These are phyloP conservation scores for Sthenelais limicola DNA, from an alignment of 2,888 invertebrate species.

Conservation along the genomic window DNA sequence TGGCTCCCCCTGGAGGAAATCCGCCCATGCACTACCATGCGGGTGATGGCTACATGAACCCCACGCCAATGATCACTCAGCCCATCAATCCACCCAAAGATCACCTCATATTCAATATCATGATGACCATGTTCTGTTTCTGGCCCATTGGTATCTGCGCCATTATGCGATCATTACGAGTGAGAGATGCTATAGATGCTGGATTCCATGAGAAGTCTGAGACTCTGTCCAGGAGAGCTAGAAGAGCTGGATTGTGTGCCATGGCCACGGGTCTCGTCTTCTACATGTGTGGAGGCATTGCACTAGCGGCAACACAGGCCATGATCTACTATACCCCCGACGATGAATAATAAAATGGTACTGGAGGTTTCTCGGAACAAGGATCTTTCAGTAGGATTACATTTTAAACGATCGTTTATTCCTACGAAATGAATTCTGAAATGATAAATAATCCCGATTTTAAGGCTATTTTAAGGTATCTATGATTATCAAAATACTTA, in stretches of 20 bases:
- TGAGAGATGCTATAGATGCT: not conserved
- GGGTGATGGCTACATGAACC: slow-evolving; percentile 17
- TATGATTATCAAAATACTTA: too few relatives aligned
- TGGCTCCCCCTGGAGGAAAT: slow-evolving; percentile 6
- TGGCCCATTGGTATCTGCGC: not conserved
- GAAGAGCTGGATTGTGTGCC: not conserved
- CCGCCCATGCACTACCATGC: too few relatives aligned
- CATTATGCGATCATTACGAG: not conserved
- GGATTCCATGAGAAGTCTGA: not conserved
- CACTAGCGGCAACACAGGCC: too few relatives aligned
- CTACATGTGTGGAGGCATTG: not conserved
- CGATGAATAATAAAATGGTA: too few relatives aligned
- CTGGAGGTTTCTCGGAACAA: too few relatives aligned
- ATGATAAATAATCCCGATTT: too few relatives aligned
- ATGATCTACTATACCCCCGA: too few relatives aligned
- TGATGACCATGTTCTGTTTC: not conserved
- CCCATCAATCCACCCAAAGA: too few relatives aligned
- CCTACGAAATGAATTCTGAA: too few relatives aligned
- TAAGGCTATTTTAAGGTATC: too few relatives aligned
- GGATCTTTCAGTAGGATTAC: too few relatives aligned
- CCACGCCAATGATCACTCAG: not conserved
- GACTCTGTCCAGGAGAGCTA: not conserved
- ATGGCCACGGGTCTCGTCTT: not conserved
- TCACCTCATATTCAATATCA: not conserved
- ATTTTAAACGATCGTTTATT: too few relatives aligned